Conservation (phyloP, 2,113 vertebrate genomes). For the Petrocephalus microphthalmus region DNA sequence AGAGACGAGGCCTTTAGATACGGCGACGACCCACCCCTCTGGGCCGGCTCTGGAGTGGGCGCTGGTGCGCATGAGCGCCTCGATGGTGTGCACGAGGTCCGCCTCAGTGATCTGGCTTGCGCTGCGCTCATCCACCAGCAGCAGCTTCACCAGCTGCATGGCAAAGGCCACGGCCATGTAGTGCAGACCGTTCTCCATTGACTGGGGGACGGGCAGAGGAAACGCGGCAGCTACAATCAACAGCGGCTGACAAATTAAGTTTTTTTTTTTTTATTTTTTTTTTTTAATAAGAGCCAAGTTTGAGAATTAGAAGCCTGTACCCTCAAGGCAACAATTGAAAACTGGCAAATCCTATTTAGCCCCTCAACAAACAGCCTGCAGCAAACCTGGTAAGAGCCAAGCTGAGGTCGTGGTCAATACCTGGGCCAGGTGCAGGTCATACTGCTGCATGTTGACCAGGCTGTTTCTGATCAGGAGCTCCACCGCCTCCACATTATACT, state of each 20-base stretch:
- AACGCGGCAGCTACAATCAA: background rate
- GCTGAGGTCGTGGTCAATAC: slow-evolving; percentile 50
- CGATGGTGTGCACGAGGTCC: slow-evolving; percentile 95
- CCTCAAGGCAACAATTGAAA: background rate
- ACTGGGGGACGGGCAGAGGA: slow-evolving; percentile 54
- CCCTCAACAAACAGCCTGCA: background rate
- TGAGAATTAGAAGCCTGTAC: background rate
- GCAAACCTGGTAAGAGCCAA: background rate
- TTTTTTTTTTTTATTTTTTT: background rate
- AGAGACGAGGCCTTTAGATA: background rate
- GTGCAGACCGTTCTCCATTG: slow-evolving; percentile 97
- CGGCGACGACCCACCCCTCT: slow-evolving; percentile 75
- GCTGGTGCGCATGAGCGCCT: slow-evolving; percentile 96
- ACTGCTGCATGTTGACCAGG: slow-evolving; percentile 97
- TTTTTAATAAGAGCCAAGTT: background rate
- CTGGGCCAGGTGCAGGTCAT: slow-evolving; percentile 95
- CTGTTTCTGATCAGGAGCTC: slow-evolving; percentile 93
- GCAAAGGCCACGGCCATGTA: slow-evolving; percentile 98
- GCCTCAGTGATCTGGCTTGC: slow-evolving; percentile 92
- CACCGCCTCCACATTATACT: slow-evolving; percentile 95
- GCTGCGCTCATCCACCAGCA: slow-evolving; percentile 91
- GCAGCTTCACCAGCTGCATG: slow-evolving; percentile 95
- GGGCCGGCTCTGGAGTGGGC: slow-evolving; percentile 96
- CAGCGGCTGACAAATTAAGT: too few relatives aligned
- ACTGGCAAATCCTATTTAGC: background rate